phyloP scores from a whole-genome alignment of 2,113 vertebrate genomes.

The Marmota flaviventris region DNA sequence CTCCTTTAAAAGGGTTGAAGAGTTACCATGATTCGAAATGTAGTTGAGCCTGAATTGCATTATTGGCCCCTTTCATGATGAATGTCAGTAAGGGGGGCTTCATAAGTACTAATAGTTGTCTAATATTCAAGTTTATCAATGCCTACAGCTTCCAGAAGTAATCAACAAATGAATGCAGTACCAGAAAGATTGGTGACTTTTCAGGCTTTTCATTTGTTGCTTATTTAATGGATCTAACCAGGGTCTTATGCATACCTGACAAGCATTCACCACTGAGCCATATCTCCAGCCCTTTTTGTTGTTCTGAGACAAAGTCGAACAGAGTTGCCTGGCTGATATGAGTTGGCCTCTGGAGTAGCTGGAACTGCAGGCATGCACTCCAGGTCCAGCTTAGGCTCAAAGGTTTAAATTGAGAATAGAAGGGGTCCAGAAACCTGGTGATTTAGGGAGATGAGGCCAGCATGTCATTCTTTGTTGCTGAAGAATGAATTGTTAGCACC shows the following conservation, averaged over 20 bases:
- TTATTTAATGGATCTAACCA: too few species aligned
- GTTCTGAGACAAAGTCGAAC: too few species aligned
- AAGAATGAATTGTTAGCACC: background rate
- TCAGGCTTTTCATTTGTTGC: background rate
- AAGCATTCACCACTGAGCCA: too few species aligned
- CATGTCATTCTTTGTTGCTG: background rate
- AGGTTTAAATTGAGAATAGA: constrained; percentile 34
- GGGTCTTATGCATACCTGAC: too few species aligned
- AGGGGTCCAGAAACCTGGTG: background rate
- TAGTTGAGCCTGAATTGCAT: background rate
- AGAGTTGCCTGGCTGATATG: too few species aligned
- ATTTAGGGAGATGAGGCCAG: background rate
- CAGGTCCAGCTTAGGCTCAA: too few species aligned
- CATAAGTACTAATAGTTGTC: background rate
- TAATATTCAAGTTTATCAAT: background rate
- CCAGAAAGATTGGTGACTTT: background rate
- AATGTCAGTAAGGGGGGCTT: background rate
- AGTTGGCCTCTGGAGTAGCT: too few species aligned
- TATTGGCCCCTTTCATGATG: background rate
- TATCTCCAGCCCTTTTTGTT: too few species aligned
- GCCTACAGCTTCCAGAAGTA: background rate
- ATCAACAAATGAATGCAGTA: background rate
- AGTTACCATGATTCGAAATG: background rate
- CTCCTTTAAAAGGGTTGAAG: background rate
- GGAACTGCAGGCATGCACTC: too few species aligned